Evolutionary conservation across 2,797 vertebrate genomes (phyloP).

Genomic region (Anabas testudineus): DNA sequence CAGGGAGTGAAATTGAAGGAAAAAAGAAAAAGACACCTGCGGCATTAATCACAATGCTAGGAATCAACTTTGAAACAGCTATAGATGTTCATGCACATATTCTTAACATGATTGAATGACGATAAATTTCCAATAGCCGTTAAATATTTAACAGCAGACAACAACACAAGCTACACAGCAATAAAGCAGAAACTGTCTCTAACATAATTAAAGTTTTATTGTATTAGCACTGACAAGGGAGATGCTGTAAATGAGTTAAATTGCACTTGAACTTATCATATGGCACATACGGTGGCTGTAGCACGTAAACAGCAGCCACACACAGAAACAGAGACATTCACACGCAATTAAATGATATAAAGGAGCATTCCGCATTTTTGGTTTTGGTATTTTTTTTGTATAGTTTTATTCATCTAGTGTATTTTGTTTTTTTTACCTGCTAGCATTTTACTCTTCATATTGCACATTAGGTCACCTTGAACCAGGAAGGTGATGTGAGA

Average conservation of each 20-base stretch:
- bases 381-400: not conserved
- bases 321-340: not conserved
- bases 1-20: slow-evolving; percentile 26
- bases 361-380: not conserved
- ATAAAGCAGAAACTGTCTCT: slow-evolving; percentile 6
- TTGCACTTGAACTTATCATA: slow-evolving; percentile 6
- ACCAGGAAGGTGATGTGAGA: too few species aligned
- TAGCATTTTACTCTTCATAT: not conserved
- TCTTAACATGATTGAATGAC: slow-evolving; percentile 33
- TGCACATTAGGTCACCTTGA: too few species aligned
- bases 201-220: slow-evolving; percentile 35
- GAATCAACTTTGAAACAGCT: not conserved
- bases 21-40: slow-evolving; percentile 32
- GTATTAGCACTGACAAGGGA: slow-evolving; percentile 17
- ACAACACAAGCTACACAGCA: slow-evolving; percentile 23
- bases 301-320: not conserved
- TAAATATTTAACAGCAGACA: slow-evolving; percentile 39
- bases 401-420: too few species aligned
- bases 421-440: not conserved
- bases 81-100: not conserved
- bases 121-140: slow-evolving; percentile 16
- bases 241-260: slow-evolving; percentile 13
- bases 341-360: not conserved
- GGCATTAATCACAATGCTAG: slow-evolving; percentile 47
- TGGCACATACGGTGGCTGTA: not conserved